phyloP scores from a whole-genome alignment of 2,113 vertebrate species.

The Phodopus roborovskii region DNA sequence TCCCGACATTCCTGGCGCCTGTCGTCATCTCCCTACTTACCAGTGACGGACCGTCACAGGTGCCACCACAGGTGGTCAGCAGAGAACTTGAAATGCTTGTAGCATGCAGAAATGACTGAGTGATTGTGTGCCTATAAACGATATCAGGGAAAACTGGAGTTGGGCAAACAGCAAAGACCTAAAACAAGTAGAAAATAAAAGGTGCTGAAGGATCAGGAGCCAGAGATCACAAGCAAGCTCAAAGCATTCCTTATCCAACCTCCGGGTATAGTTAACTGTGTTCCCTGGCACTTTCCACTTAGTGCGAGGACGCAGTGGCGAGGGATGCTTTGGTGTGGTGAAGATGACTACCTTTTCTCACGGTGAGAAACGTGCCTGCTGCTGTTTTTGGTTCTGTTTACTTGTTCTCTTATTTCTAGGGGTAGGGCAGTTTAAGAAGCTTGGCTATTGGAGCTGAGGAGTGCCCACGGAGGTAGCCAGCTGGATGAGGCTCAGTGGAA shows the following conservation, averaged over 20 bases:
- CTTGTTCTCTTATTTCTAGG: not conserved
- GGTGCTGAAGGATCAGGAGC: not conserved
- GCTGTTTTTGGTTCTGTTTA: not conserved
- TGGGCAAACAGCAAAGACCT: not conserved
- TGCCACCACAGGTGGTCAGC: not conserved
- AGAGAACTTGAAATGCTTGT: not conserved
- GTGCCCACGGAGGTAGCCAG: not conserved
- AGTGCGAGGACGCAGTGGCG: not conserved
- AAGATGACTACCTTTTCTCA: not conserved
- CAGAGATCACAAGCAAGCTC: not conserved
- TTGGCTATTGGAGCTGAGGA: not conserved
- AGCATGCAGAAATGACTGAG: not conserved
- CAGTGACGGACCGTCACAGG: not conserved
- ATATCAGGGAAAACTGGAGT: not conserved
- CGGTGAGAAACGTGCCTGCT: not conserved
- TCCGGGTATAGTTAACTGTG: not conserved
- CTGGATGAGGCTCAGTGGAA: not conserved
- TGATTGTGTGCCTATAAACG: not conserved
- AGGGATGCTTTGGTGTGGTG: not conserved
- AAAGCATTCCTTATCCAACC: not conserved
- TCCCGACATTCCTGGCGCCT: not conserved
- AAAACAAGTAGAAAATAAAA: slow-evolving; percentile 39
- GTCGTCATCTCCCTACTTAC: not conserved
- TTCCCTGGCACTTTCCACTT: not conserved
- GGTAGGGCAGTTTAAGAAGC: not conserved